Evolutionary conservation across 2,113 vertebrate species (phyloP).

Genomic region (Thymallus thymallus): DNA sequence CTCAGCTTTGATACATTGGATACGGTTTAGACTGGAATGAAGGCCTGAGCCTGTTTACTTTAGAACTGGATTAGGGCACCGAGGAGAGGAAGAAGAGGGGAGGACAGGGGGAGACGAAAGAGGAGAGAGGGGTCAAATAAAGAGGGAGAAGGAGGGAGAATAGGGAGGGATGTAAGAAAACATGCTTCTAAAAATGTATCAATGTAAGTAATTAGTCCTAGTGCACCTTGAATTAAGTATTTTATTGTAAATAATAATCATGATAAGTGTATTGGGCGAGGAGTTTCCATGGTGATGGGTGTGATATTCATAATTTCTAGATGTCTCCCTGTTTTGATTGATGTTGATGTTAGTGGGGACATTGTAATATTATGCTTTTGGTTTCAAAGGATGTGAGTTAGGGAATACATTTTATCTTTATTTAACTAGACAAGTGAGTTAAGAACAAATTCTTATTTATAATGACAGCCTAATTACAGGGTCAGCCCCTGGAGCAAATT

Average conservation of each 20-base stretch:
- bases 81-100: conserved; percentile 38
- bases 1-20: conserved; percentile 74
- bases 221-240: not conserved
- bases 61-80: conserved; percentile 55
- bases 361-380: conserved; percentile 26
- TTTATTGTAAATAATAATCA: too few species aligned
- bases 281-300: too few species aligned
- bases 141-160: not conserved
- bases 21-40: conserved; percentile 59
- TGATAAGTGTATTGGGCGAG: too few species aligned
- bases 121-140: not conserved
- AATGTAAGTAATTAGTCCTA: not conserved
- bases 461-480: too few species aligned
- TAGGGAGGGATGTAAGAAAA: not conserved
- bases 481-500: too few species aligned
- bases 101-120: not conserved
- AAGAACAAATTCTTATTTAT: too few species aligned
- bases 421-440: too few species aligned
- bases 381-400: too few species aligned
- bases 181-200: not conserved
- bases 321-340: conserved; percentile 31
- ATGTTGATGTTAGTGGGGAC: conserved; percentile 29
- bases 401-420: too few species aligned
- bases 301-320: conserved; percentile 18
- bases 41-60: conserved; percentile 54